Conservation (phyloP, 2,888 invertebrate genomes). For the Brachycybe producta region DNA sequence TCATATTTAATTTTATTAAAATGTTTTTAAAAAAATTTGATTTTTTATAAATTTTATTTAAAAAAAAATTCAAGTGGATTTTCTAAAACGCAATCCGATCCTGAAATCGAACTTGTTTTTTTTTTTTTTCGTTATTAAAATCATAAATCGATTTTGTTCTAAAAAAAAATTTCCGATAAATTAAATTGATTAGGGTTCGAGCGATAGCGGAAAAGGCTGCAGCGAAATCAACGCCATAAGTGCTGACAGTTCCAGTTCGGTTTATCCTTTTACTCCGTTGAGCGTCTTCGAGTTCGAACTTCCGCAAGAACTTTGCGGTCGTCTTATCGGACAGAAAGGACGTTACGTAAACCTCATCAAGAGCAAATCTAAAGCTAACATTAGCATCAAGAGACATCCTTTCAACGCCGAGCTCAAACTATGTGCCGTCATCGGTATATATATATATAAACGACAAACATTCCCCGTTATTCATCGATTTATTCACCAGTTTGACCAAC, state of each 20-base stretch:
- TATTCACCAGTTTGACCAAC: neutral
- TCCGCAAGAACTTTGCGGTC: conserved; percentile 54
- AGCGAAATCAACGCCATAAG: conserved; percentile 40
- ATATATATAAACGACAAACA: too few relatives aligned
- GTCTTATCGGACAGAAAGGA: conserved; percentile 73
- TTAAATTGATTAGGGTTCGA: conserved; percentile 48
- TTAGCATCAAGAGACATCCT: conserved; percentile 65
- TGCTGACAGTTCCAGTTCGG: neutral
- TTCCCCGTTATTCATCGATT: neutral
- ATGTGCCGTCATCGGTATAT: conserved; percentile 64
- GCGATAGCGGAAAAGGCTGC: conserved; percentile 70
- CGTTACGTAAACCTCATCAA: conserved; percentile 64
- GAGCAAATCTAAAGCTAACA: conserved; percentile 59
- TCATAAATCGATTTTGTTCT: too few relatives aligned
- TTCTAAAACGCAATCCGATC: too few relatives aligned
- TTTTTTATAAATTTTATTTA: too few relatives aligned
- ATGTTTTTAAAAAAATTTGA: neutral
- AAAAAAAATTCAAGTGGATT: too few relatives aligned
- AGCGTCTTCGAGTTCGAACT: conserved; percentile 34
- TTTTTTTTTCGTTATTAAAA: too few relatives aligned
- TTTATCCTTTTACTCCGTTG: neutral
- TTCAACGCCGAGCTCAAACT: conserved; percentile 59
- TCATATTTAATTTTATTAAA: neutral
- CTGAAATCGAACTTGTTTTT: too few relatives aligned
- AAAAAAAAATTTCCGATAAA: too few relatives aligned